These are phyloP conservation scores for Rhincodon typus DNA, from an alignment of 2,797 vertebrate genomes.

Conservation along the genomic window DNA sequence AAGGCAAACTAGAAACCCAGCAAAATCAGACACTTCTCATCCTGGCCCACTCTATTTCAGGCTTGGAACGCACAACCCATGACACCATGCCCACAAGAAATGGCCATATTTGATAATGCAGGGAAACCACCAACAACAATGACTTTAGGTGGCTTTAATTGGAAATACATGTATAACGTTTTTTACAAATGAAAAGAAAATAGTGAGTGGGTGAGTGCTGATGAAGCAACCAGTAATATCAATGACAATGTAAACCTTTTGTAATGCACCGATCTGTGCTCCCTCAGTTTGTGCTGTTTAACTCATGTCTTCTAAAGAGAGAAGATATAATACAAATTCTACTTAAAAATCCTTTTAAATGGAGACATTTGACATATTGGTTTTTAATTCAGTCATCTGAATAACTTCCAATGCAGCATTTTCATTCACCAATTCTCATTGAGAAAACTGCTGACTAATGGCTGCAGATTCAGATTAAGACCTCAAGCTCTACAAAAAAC, in stretches of 20 bases:
- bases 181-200: neutral
- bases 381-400: neutral
- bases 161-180: neutral
- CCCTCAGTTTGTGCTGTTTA: neutral
- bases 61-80: too few species aligned
- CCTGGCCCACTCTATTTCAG: too few species aligned
- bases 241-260: neutral
- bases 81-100: too few species aligned
- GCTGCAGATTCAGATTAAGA: neutral
- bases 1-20: too few species aligned
- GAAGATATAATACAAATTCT: neutral
- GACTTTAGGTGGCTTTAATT: neutral
- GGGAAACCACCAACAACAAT: too few species aligned
- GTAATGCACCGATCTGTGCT: neutral
- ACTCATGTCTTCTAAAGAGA: neutral
- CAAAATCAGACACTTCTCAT: too few species aligned
- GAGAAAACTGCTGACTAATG: neutral
- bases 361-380: neutral
- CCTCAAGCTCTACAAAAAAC: neutral
- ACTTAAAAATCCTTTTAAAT: conserved; percentile 7
- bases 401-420: neutral
- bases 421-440: neutral
- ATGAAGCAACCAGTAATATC: neutral
- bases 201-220: neutral
- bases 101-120: too few species aligned